These are phyloP conservation scores for Psylliodes chrysocephalus DNA, from an alignment of 2,888 invertebrate genomes.

Conservation along the genomic window DNA sequence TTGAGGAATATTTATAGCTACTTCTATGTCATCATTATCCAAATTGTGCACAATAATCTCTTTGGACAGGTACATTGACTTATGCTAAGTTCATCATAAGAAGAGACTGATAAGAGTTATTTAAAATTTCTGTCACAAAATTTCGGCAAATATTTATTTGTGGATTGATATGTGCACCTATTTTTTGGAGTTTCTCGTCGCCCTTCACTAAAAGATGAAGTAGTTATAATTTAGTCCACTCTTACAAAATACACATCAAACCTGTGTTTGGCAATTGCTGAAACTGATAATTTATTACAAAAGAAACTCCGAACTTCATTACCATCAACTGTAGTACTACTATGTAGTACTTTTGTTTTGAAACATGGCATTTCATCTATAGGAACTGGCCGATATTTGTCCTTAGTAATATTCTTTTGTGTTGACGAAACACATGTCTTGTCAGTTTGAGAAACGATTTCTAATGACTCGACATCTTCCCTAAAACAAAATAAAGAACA, in stretches of 20 bases:
- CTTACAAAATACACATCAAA: background rate
- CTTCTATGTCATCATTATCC: too few species aligned
- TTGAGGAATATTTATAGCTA: too few species aligned
- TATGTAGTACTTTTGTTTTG: background rate
- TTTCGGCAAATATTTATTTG: too few species aligned
- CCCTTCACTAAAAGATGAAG: background rate
- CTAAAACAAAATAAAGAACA: slow-evolving; percentile 12
- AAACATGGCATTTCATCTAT: slow-evolving; percentile 18
- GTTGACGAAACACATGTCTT: slow-evolving; percentile 11
- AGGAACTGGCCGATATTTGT: slow-evolving; percentile 4
- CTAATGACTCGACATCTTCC: slow-evolving; percentile 1
- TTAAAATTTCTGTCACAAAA: too few species aligned
- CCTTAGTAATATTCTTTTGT: background rate
- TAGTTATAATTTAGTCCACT: background rate
- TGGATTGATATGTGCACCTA: too few species aligned
- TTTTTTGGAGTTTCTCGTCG: background rate
- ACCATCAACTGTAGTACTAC: background rate
- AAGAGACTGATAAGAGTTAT: too few species aligned
- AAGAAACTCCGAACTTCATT: background rate
- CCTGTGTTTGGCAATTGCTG: slow-evolving; percentile 6
- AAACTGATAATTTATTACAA: background rate
- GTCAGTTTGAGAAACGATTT: slow-evolving; percentile 9
- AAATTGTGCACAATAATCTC: too few species aligned
- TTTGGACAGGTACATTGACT: too few species aligned
- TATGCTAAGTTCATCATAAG: too few species aligned